Percentiles rank a stretch among this genome's conserved stretches.
phyloP scores from a whole-genome alignment of 2,888 invertebrate genomes.

The Lithosia quadra region DNA sequence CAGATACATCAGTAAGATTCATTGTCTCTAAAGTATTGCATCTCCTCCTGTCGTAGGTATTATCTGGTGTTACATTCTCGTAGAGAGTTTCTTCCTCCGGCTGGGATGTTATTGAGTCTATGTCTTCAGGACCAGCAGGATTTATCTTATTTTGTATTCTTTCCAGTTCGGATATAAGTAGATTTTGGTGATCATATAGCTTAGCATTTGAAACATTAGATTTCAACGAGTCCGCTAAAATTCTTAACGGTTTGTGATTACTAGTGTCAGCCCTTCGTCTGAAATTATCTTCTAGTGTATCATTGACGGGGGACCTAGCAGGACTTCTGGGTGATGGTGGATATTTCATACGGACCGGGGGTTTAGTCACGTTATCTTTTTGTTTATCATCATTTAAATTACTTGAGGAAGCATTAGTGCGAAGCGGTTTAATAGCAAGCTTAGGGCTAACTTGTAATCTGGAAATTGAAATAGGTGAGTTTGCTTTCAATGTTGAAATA shows the following conservation, averaged over 20 bases:
- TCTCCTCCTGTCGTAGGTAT: constrained; percentile 25
- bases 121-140: neutral
- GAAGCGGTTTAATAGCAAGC: constrained; percentile 44
- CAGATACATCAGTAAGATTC: neutral
- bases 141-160: constrained; percentile 25
- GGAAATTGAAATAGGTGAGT: constrained; percentile 53
- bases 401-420: constrained; percentile 53
- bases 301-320: constrained; percentile 24
- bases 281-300: constrained; percentile 30
- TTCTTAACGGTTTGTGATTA: constrained; percentile 34
- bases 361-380: constrained; percentile 53
- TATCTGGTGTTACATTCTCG: constrained; percentile 19
- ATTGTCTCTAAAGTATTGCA: constrained; percentile 30
- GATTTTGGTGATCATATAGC: constrained; percentile 30
- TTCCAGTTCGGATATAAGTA: constrained; percentile 41
- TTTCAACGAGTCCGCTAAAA: constrained; percentile 32
- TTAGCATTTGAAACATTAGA: constrained; percentile 24
- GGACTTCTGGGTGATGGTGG: constrained; percentile 43
- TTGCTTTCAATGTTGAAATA: neutral
- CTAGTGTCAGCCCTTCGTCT: constrained; percentile 47
- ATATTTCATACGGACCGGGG: constrained; percentile 33
- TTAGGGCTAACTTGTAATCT: constrained; percentile 45
- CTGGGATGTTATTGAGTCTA: neutral
- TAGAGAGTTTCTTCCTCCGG: constrained; percentile 9
- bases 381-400: constrained; percentile 37